Evolutionary conservation across 1,140 invertebrate genomes (phyloP).

Genomic region (Cylas formicarius): DNA sequence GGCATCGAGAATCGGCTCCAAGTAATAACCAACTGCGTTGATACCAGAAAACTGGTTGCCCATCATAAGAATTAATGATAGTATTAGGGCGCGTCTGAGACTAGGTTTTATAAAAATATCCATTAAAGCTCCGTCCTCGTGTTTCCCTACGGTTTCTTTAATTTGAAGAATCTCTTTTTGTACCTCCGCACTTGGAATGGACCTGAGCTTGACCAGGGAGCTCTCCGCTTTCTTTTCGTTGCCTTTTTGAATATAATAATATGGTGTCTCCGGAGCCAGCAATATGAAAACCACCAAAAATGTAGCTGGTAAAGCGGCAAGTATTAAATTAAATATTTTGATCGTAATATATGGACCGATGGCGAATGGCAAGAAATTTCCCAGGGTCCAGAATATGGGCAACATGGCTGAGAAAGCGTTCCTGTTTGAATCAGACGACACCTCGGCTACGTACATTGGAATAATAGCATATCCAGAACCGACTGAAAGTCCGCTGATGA

Average conservation of each 20-base stretch:
- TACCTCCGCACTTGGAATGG: constrained; percentile 46
- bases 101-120: constrained; percentile 43
- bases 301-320: constrained; percentile 42
- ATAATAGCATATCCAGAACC: constrained; percentile 56
- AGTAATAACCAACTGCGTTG: constrained; percentile 74
- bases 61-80: constrained; percentile 59
- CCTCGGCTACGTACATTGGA: constrained; percentile 58
- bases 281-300: constrained; percentile 47
- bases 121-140: constrained; percentile 10
- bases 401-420: constrained; percentile 41
- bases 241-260: constrained; percentile 55
- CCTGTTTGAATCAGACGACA: constrained; percentile 57
- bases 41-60: constrained; percentile 74
- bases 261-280: constrained; percentile 67
- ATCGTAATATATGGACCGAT: constrained; percentile 27
- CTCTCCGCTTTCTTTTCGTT: constrained; percentile 53
- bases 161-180: constrained; percentile 48
- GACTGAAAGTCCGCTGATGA: constrained; percentile 57
- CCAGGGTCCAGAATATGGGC: constrained; percentile 22
- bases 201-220: constrained; percentile 56
- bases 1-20: constrained; percentile 60
- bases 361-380: constrained; percentile 26
- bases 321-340: constrained; percentile 45
- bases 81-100: constrained; percentile 59
- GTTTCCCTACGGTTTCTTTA: constrained; percentile 3